These are phyloP conservation scores for Pteruthius melanotis DNA, from an alignment of 2,113 vertebrate species.

Conservation along the genomic window DNA sequence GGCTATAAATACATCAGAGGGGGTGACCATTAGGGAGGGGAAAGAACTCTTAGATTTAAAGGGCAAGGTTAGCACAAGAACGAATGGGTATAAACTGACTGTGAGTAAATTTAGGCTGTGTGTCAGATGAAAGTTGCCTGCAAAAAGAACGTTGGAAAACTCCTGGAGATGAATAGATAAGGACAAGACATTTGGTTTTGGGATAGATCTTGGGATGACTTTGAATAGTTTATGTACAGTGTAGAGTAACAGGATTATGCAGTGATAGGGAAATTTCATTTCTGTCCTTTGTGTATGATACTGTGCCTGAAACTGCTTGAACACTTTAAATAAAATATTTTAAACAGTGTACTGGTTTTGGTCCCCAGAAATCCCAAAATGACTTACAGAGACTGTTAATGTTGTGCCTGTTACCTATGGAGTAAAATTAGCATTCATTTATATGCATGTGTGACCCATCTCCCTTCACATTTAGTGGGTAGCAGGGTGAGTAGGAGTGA, in stretches of 20 bases:
- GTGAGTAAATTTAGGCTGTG: constrained; percentile 8
- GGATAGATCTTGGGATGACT: neutral
- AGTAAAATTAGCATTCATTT: neutral
- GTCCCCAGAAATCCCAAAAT: neutral
- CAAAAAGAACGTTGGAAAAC: neutral
- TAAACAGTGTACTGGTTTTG: neutral
- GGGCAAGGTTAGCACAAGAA: constrained; percentile 52
- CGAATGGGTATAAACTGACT: neutral
- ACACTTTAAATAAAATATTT: neutral
- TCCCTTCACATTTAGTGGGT: neutral
- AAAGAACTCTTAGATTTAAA: constrained; percentile 24
- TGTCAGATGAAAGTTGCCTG: neutral
- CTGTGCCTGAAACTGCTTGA: neutral
- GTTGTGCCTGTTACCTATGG: neutral
- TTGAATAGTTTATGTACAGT: neutral
- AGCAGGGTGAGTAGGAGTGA: neutral
- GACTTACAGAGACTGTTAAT: neutral
- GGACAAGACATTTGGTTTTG: neutral
- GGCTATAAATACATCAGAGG: constrained; percentile 58
- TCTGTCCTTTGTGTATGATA: neutral
- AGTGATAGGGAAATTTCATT: neutral
- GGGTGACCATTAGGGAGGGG: neutral
- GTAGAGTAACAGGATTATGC: neutral
- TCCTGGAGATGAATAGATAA: neutral
- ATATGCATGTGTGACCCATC: neutral